Evolutionary conservation across 2,113 vertebrate genomes (phyloP).

Genomic region (Sceloporus tristichus): DNA sequence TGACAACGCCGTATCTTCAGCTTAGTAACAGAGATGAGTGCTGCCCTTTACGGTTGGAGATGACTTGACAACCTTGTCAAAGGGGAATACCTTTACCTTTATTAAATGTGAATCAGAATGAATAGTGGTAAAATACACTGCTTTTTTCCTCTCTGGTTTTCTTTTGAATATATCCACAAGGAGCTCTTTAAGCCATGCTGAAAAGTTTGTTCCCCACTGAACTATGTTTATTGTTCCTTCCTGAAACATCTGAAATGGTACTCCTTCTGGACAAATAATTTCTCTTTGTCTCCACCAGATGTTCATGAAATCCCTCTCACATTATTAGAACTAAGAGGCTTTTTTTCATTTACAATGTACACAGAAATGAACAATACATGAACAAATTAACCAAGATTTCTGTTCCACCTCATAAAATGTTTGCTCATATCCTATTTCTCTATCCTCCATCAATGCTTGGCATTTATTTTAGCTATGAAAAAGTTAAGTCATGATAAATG

Average conservation of each 20-base stretch:
- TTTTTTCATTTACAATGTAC: constrained; percentile 36
- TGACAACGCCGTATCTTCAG: too few relatives aligned
- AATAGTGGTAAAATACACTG: neutral
- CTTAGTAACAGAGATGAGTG: too few relatives aligned
- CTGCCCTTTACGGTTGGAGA: too few relatives aligned
- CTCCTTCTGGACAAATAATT: constrained; percentile 30
- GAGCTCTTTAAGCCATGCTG: neutral
- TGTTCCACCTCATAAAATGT: neutral
- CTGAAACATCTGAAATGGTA: neutral
- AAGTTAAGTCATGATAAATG: constrained; percentile 29
- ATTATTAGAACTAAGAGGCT: constrained; percentile 26
- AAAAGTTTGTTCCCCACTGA: neutral
- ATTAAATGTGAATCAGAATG: neutral
- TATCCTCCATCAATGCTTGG: neutral
- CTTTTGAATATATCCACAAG: neutral
- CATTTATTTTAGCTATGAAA: constrained; percentile 17
- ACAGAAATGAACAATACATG: constrained; percentile 26
- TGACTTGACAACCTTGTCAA: too few relatives aligned
- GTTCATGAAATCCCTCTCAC: neutral
- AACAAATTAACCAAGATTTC: neutral
- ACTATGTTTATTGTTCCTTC: neutral
- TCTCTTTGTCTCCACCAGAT: constrained; percentile 26
- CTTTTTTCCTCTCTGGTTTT: neutral
- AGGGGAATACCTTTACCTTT: too few relatives aligned
- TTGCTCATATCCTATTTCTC: neutral